A percentile compares a stretch with the other conserved stretches of the same genome.
Conservation (phyloP, 92 coral and sea anemone species). For the Paramuricea clavata region DNA sequence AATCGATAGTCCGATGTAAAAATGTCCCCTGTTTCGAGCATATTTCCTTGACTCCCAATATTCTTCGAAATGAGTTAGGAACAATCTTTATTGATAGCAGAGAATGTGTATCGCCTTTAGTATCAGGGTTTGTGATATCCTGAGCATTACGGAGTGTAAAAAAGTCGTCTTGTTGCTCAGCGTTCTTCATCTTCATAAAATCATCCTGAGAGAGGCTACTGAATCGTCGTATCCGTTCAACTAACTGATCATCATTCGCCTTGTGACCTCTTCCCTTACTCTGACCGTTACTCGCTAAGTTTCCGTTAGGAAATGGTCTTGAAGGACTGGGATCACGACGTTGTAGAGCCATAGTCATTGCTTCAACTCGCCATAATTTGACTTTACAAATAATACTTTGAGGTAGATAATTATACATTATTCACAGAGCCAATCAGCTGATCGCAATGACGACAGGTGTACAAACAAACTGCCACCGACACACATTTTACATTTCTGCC, state of each 20-base stretch:
- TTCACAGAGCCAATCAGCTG: constrained; percentile 52
- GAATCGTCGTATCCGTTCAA: constrained; percentile 88
- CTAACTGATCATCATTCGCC: constrained; percentile 73
- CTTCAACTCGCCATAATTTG: constrained; percentile 61
- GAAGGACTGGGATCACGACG: constrained; percentile 73
- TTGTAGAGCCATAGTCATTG: constrained; percentile 83
- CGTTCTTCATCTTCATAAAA: constrained; percentile 96
- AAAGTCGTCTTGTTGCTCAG: constrained; percentile 97
- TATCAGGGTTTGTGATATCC: constrained; percentile 95
- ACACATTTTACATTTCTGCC: constrained; percentile 12
- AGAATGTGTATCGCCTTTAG: constrained; percentile 94
- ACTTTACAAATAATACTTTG: constrained; percentile 56
- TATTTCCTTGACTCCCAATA: constrained; percentile 95
- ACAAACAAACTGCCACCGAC: constrained; percentile 22
- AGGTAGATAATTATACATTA: constrained; percentile 50
- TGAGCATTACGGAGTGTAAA: constrained; percentile 95
- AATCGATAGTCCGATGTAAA: constrained; percentile 92
- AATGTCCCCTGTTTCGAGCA: constrained; percentile 99
- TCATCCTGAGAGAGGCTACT: constrained; percentile 99
- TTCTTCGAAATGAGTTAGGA: constrained; percentile 89
- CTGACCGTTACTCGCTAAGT: constrained; percentile 65
- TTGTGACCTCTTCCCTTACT: background rate
- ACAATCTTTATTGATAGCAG: constrained; percentile 93
- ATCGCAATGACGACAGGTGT: constrained; percentile 34
- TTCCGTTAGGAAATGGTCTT: constrained; percentile 79